phyloP scores from a whole-genome alignment of 2,888 invertebrate genomes.

The Acanthoscelides obtectus region DNA sequence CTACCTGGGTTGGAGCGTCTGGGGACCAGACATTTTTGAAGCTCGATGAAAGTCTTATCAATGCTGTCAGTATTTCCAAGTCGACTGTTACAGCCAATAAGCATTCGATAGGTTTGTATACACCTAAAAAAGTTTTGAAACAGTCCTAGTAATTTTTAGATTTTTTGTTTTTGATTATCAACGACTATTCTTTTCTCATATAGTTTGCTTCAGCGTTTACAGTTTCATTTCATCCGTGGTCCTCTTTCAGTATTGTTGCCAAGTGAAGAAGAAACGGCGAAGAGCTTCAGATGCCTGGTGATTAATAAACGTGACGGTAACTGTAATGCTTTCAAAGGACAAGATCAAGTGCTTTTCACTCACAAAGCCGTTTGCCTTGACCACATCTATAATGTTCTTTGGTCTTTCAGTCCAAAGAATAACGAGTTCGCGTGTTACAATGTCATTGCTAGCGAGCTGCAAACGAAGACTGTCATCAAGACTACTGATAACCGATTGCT shows the following conservation, averaged over 20 bases:
- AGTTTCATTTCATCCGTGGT: too few species aligned
- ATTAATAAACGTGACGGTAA: slow-evolving; percentile 86
- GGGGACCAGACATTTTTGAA: slow-evolving; percentile 94
- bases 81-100: slow-evolving; percentile 87
- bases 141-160: too few species aligned
- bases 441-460: slow-evolving; percentile 72
- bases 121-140: too few species aligned
- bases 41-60: slow-evolving; percentile 89
- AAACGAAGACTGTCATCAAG: slow-evolving; percentile 38
- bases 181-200: too few species aligned
- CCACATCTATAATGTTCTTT: slow-evolving; percentile 87
- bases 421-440: slow-evolving; percentile 74
- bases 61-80: slow-evolving; percentile 80
- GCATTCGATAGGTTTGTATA: slow-evolving; percentile 68
- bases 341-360: slow-evolving; percentile 80
- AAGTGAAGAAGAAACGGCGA: slow-evolving; percentile 69
- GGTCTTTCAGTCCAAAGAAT: slow-evolving; percentile 76
- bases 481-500: slow-evolving; percentile 32
- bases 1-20: slow-evolving; percentile 92
- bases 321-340: slow-evolving; percentile 77
- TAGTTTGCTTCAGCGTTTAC: too few species aligned
- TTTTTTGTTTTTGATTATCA: too few species aligned
- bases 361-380: slow-evolving; percentile 80
- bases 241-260: slow-evolving; percentile 67
- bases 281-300: slow-evolving; percentile 77